These are phyloP conservation scores for Saturnia pavonia DNA, from an alignment of 2,888 invertebrate species.

Conservation along the genomic window DNA sequence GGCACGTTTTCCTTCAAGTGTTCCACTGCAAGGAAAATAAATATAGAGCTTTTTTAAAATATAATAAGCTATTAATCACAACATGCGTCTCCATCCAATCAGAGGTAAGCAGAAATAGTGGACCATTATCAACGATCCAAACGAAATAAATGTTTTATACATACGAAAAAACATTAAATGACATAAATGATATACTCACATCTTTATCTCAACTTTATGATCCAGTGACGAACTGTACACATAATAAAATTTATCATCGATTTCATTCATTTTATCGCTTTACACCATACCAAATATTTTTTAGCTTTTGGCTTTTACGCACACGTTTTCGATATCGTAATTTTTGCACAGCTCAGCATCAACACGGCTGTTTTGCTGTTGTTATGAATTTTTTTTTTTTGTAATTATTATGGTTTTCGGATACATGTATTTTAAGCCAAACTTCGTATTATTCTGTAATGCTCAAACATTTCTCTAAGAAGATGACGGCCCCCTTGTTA, in stretches of 20 bases:
- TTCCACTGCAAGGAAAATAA: constrained; percentile 84
- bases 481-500: no score
- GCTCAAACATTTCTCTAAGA: no score
- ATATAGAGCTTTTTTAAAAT: not conserved
- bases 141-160: no score
- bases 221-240: constrained; percentile 96
- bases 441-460: no score
- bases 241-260: constrained; percentile 91
- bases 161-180: no score
- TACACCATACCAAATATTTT: not conserved
- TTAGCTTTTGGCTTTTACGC: not conserved
- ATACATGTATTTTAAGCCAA: no score
- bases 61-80: not conserved
- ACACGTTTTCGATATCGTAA: not conserved
- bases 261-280: constrained; percentile 82
- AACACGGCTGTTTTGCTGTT: no score
- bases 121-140: no score
- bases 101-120: no score
- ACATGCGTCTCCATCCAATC: no score
- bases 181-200: constrained; percentile 83
- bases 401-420: no score
- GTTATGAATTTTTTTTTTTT: no score
- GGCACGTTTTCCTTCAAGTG: constrained; percentile 93
- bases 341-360: not conserved
- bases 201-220: constrained; percentile 93